Conservation (phyloP, 1,140 invertebrate species). For the Cepaea nemoralis region DNA sequence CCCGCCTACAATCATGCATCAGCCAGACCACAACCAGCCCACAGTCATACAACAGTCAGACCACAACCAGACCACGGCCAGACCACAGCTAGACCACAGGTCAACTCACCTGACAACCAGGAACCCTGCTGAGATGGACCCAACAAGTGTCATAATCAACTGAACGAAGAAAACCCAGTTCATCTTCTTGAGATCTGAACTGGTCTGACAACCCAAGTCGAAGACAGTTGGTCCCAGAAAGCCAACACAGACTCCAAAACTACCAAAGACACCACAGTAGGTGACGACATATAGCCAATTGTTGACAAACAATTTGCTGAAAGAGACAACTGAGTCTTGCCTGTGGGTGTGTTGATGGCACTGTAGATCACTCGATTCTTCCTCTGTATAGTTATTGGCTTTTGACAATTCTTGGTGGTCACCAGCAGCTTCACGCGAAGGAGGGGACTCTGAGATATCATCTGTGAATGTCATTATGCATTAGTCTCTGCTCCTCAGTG, state of each 20-base stretch:
- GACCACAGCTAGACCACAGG: too few relatives aligned
- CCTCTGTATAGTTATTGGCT: too few relatives aligned
- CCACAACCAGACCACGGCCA: too few relatives aligned
- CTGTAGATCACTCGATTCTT: background rate
- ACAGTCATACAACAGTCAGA: too few relatives aligned
- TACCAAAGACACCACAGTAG: slow-evolving; percentile 73
- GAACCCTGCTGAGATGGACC: slow-evolving; percentile 72
- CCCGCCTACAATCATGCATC: too few relatives aligned
- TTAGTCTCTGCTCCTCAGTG: too few relatives aligned
- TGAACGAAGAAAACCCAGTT: slow-evolving; percentile 75
- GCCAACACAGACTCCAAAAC: slow-evolving; percentile 74
- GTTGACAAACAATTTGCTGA: slow-evolving; percentile 70
- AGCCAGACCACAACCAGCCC: too few relatives aligned
- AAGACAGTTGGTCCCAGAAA: slow-evolving; percentile 74
- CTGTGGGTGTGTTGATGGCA: slow-evolving; percentile 41
- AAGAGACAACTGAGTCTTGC: slow-evolving; percentile 52
- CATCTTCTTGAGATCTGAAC: slow-evolving; percentile 72
- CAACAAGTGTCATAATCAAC: slow-evolving; percentile 73
- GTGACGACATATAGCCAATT: slow-evolving; percentile 71
- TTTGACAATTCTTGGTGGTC: too few relatives aligned
- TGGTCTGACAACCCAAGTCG: slow-evolving; percentile 73
- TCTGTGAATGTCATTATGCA: too few relatives aligned
- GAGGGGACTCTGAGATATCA: too few relatives aligned
- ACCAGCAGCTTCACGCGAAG: too few relatives aligned
- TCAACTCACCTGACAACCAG: slow-evolving; percentile 71